Evolutionary conservation across 2,888 invertebrate genomes (phyloP).

Genomic region (Alsophila aescularia): DNA sequence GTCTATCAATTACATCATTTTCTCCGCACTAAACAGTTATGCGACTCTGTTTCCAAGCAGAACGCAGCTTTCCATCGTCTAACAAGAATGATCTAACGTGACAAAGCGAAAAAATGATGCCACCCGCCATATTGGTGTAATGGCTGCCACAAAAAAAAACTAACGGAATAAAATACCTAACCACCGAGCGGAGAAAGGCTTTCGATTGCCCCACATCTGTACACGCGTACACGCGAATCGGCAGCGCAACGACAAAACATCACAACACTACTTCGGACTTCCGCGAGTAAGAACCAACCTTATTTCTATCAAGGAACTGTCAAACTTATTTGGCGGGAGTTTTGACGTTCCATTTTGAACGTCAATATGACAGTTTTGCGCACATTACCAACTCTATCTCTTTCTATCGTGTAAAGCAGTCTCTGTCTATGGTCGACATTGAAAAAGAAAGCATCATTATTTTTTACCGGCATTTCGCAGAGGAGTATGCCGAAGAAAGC

Average conservation of each 20-base stretch:
- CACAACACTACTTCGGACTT: slow-evolving; percentile 57
- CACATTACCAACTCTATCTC: slow-evolving; percentile 55
- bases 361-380: slow-evolving; percentile 50
- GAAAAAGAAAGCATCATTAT: slow-evolving; percentile 82
- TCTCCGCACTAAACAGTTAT: slow-evolving; percentile 72
- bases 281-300: slow-evolving; percentile 56
- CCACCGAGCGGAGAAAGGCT: slow-evolving; percentile 82
- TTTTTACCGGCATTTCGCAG: slow-evolving; percentile 74
- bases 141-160: slow-evolving; percentile 82
- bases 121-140: slow-evolving; percentile 79
- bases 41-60: slow-evolving; percentile 63
- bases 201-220: slow-evolving; percentile 83
- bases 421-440: slow-evolving; percentile 69
- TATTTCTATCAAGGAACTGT: slow-evolving; percentile 56
- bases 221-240: slow-evolving; percentile 80
- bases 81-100: slow-evolving; percentile 83
- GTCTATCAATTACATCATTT: slow-evolving; percentile 75
- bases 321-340: slow-evolving; percentile 62
- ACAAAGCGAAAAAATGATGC: slow-evolving; percentile 83
- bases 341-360: slow-evolving; percentile 60
- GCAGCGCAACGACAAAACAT: slow-evolving; percentile 60
- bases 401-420: slow-evolving; percentile 49
- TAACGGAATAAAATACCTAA: slow-evolving; percentile 84
- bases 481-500: slow-evolving; percentile 83
- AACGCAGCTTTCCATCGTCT: slow-evolving; percentile 71